Percentiles rank a stretch among this genome's conserved stretches.
phyloP scores from a whole-genome alignment of 2,113 vertebrate genomes.

The Triplophysa dalaica region DNA sequence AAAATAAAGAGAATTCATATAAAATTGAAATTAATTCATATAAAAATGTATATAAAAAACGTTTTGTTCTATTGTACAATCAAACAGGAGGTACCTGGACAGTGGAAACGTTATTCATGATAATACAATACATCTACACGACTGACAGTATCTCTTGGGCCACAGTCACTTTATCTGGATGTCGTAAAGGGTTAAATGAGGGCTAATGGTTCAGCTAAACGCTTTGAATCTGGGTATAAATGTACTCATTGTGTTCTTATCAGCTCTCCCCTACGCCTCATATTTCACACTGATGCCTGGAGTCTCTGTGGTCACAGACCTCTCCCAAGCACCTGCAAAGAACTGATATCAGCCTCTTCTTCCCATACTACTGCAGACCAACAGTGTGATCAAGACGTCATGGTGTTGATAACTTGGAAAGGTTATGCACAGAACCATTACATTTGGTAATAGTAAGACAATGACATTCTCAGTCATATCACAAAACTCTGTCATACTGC shows the following conservation, averaged over 20 bases:
- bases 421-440: slow-evolving; percentile 36
- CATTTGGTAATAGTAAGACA: neutral
- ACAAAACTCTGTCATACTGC: neutral
- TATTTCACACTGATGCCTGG: slow-evolving; percentile 47
- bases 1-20: neutral
- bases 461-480: slow-evolving; percentile 14
- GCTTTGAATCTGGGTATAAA: slow-evolving; percentile 41
- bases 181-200: slow-evolving; percentile 37
- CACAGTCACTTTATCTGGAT: slow-evolving; percentile 39
- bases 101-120: slow-evolving; percentile 2
- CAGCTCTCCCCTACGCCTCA: slow-evolving; percentile 49
- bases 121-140: slow-evolving; percentile 24
- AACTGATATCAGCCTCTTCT: slow-evolving; percentile 18
- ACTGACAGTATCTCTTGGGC: slow-evolving; percentile 38
- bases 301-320: slow-evolving; percentile 17
- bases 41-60: no score
- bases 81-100: neutral
- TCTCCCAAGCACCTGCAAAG: slow-evolving; percentile 1
- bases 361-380: slow-evolving; percentile 1
- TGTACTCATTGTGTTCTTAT: slow-evolving; percentile 50
- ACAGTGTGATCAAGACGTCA: neutral
- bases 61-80: neutral
- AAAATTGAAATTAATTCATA: no score
- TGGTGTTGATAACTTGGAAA: slow-evolving; percentile 34
- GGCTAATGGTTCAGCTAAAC: slow-evolving; percentile 50